phyloP scores from a whole-genome alignment of 30 jellyfish, hydroid and myxozoan species.

The Calvadosia cruxmelitensis region DNA sequence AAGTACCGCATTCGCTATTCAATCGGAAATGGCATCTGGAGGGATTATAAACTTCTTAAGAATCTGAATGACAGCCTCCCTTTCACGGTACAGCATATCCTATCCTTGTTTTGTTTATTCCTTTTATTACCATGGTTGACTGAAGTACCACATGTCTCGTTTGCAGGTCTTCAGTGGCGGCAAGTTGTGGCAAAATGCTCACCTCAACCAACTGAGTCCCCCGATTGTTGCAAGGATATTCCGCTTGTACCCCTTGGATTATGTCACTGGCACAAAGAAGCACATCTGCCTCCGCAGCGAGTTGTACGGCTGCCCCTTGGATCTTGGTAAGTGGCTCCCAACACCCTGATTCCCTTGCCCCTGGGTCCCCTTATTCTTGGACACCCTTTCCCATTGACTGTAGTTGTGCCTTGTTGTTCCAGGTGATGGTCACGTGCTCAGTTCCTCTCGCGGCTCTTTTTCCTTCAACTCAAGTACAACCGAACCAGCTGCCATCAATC shows the following conservation, averaged over 20 bases:
- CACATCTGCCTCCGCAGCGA: slow-evolving; percentile 57
- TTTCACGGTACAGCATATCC: no score
- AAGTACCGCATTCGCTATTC: background rate
- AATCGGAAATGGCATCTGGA: background rate
- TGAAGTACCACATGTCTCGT: no score
- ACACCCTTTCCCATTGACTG: no score
- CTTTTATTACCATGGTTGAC: background rate
- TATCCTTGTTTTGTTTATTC: background rate
- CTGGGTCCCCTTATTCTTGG: no score
- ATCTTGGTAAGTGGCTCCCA: slow-evolving; percentile 18
- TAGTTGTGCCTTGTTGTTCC: no score
- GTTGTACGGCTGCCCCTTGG: slow-evolving; percentile 67
- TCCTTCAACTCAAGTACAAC: slow-evolving; percentile 15
- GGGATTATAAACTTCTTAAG: background rate
- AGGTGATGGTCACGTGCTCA: slow-evolving; percentile 62
- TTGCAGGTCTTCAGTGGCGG: slow-evolving; percentile 43
- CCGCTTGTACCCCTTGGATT: slow-evolving; percentile 58
- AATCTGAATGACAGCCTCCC: background rate
- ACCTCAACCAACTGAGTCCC: slow-evolving; percentile 21
- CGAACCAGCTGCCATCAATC: slow-evolving; percentile 17
- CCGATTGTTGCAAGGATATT: slow-evolving; percentile 51
- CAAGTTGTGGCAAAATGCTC: slow-evolving; percentile 21
- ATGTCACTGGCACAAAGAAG: slow-evolving; percentile 47
- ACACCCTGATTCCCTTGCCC: no score
- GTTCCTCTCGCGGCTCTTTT: slow-evolving; percentile 32